Base-by-base conservation (phyloP, 2,888 invertebrate species). In the Lacanobia wlatinum region DNA sequence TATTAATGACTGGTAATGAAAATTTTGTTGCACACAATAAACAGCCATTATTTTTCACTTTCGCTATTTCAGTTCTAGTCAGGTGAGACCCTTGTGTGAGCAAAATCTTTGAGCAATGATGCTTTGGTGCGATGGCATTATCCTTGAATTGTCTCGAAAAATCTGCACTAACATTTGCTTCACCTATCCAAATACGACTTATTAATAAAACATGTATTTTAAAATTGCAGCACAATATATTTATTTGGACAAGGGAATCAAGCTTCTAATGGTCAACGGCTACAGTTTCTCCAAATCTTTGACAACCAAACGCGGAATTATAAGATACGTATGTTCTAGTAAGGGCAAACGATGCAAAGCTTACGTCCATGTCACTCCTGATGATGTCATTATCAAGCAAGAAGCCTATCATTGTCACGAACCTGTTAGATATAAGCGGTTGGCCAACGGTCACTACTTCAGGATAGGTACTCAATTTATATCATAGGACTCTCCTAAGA, bases 241-340 rank as follows among this genome's bases (percentile, higher is more conserved):
- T 21, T 76, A 65, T n/a, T 76, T 83, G 66, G 28, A 43, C 2
- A 43, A 70, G 3, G 89, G 90, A 16, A 64, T 63, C 8, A 81
- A 43, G 38, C 68, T 89, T 28, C 75, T 90, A 0, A 58, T 85
- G 34, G 70, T 83, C 38, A 48, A 87, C 6, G 83, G 84, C 1
- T 90, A 86, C 50, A 87, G 87, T 2, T 90, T 84, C 67, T 87
- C 78, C 64, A 89, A 76, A 53, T 82, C 82, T 10, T 80, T 79
- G 7, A 34, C 6, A 0, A 79, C 80, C n/a, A 58, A 75, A 1
- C 55, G 60, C 7, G 75, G 81, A 23, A 78, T 75, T 12, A 75
- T 58, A 23, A 82, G 84, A 6, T 86, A 80, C 62, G 61, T 75
- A 2, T 89, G 88, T 56, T 86, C 86, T 10, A 75, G 78, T 21